Percentiles rank a stretch among this genome's conserved stretches.
Evolutionary conservation across 2,888 invertebrate species (phyloP).

Genomic region (Hydropsyche betteni): DNA sequence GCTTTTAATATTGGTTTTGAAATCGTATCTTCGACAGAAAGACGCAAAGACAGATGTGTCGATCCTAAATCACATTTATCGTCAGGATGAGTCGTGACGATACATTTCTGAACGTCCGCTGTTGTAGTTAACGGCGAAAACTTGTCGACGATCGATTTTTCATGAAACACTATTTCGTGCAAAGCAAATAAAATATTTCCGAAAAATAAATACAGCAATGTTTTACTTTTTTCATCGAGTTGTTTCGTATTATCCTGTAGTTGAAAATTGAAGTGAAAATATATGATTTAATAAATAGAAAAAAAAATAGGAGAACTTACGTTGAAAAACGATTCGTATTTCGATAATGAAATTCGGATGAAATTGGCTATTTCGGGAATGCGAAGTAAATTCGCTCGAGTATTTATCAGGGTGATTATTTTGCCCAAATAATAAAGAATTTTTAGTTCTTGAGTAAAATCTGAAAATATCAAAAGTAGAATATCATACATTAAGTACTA

Average conservation of each 20-base stretch:
- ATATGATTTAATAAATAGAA: not conserved
- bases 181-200: conserved; percentile 29
- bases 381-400: conserved; percentile 41
- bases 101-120: not conserved
- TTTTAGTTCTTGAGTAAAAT: not conserved
- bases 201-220: conserved; percentile 38
- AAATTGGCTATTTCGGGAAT: conserved; percentile 34
- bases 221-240: not conserved
- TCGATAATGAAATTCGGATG: conserved; percentile 29
- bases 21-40: conserved; percentile 41
- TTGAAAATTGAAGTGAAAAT: not conserved
- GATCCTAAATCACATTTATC: conserved; percentile 48
- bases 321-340: conserved; percentile 37
- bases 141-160: conserved; percentile 5
- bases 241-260: not conserved
- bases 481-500: too few relatives aligned
- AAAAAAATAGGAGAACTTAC: conserved; percentile 22
- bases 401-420: conserved; percentile 41
- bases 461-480: conserved; percentile 1
- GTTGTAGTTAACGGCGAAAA: not conserved
- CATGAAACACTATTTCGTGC: conserved; percentile 11
- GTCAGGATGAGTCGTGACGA: conserved; percentile 43
- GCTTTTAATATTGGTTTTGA: conserved; percentile 42
- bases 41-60: conserved; percentile 44
- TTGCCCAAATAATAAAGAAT: conserved; percentile 35